These are phyloP conservation scores for Pseudomugil gertrudae DNA, from an alignment of 2,797 vertebrate species.

Conservation along the genomic window DNA sequence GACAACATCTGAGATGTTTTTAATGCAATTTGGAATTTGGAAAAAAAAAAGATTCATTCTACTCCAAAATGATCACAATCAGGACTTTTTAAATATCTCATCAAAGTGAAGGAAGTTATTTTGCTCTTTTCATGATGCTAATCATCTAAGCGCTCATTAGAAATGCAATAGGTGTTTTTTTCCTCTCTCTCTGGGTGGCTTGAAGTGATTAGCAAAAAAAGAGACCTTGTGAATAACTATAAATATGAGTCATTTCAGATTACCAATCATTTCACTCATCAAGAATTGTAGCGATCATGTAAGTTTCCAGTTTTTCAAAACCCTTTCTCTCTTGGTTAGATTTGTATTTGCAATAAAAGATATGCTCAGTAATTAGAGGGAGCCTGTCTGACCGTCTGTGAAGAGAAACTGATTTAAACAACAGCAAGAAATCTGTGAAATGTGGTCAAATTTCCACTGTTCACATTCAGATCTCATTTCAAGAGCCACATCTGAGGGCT, in stretches of 20 bases:
- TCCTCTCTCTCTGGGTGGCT: slow-evolving; percentile 6
- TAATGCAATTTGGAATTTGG: slow-evolving; percentile 70
- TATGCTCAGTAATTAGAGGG: slow-evolving; percentile 74
- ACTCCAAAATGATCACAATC: slow-evolving; percentile 72
- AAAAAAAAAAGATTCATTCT: slow-evolving; percentile 68
- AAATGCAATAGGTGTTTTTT: slow-evolving; percentile 68
- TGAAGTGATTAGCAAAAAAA: slow-evolving; percentile 69
- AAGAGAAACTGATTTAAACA: slow-evolving; percentile 72
- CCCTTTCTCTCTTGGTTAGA: slow-evolving; percentile 44
- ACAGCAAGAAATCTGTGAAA: slow-evolving; percentile 60
- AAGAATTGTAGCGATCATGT: slow-evolving; percentile 48
- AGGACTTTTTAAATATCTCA: slow-evolving; percentile 75
- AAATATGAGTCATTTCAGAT: slow-evolving; percentile 57
- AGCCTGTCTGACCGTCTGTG: slow-evolving; percentile 71
- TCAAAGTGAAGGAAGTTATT: slow-evolving; percentile 77
- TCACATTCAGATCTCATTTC: slow-evolving; percentile 56
- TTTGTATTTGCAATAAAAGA: slow-evolving; percentile 79
- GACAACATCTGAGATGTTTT: slow-evolving; percentile 58
- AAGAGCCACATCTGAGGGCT: slow-evolving; percentile 50
- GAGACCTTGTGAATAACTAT: slow-evolving; percentile 36
- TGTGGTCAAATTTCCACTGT: slow-evolving; percentile 64
- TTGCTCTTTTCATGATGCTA: slow-evolving; percentile 77
- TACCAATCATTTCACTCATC: slow-evolving; percentile 39
- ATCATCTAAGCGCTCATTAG: slow-evolving; percentile 75
- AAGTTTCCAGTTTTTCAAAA: slow-evolving; percentile 17